Evolutionary conservation across 2,113 vertebrate genomes (phyloP), one percentile per base, ranked within the genome.

Genomic region (Oreochromis niloticus): DNA sequence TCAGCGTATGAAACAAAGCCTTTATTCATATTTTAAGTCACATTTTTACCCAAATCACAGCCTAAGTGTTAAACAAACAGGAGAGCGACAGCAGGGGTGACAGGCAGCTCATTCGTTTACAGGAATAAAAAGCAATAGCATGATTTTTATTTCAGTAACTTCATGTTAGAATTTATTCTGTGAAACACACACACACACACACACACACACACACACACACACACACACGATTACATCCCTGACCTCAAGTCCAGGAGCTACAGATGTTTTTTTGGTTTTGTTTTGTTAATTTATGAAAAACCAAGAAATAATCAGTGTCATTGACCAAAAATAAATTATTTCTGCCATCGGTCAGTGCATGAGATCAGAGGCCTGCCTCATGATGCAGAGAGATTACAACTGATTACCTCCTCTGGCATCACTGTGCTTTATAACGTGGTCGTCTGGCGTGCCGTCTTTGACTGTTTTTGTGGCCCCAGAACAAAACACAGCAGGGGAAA

Each of bases 31-130:
- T 46, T 73, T 73, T 46, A 27, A 73, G 41, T 71, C 22, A 24
- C 7, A 8, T 43, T 27, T 43, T 46, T 2, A 0, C 8, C 68
- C 6, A 6, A 27, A 27, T 73, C 27, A 27, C 6, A 73, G 68
- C 41, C 22, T 0, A 0, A 0, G 22, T 10, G 22, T 46, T 73
- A 27, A 46, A 54, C 5, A n/a, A 54, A 16, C 68, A 73, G 39
- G 22, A 16, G 66, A 16, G 39, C 3, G 12, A 46, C 41, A 30
- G 41, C 5, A 73, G 13, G 41, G 22, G 9, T 0, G 39, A 43
- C 36, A 24, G 39, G 34, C 34, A 68, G 34, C 2, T 12, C 17
- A 13, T 39, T 24, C 0, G 0, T 43, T 43, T 43, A 24, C n/a
- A 43, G 63, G 12, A 71, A 71, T 43, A 73, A 73, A 3, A 46